Percentiles rank a stretch among this genome's conserved stretches.
These are phyloP conservation scores for Achlya flavicornis DNA, from an alignment of 2,888 invertebrate species.

Conservation along the genomic window DNA sequence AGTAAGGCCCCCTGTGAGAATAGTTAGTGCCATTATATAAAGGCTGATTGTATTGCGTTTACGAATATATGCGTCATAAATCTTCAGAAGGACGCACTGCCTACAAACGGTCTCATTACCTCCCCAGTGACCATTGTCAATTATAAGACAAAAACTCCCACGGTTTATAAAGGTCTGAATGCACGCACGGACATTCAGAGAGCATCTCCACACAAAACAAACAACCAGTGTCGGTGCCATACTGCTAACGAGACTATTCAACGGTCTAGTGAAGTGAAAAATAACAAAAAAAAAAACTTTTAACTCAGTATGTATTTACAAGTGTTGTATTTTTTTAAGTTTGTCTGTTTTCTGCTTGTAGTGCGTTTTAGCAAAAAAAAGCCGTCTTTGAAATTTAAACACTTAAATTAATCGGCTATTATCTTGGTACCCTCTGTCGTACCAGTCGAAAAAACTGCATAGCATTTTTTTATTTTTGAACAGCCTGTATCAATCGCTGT, in stretches of 20 bases:
- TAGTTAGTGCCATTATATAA: slow-evolving; percentile 9
- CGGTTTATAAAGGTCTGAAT: slow-evolving; percentile 79
- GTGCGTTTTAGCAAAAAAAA: no score
- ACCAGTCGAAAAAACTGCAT: no score
- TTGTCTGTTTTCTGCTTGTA: no score
- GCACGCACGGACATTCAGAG: slow-evolving; percentile 71
- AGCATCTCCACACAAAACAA: slow-evolving; percentile 69
- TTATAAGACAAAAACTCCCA: slow-evolving; percentile 81
- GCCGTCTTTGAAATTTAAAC: no score
- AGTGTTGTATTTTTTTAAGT: neutral
- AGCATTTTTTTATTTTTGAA: no score
- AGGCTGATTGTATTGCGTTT: slow-evolving; percentile 56
- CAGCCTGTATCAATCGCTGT: no score
- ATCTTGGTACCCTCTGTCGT: no score
- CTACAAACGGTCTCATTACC: slow-evolving; percentile 81
- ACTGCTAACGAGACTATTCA: slow-evolving; percentile 32
- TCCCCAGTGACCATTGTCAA: slow-evolving; percentile 78
- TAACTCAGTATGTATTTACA: neutral
- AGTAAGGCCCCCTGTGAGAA: slow-evolving; percentile 14
- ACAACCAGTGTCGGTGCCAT: slow-evolving; percentile 58
- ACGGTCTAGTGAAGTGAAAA: neutral
- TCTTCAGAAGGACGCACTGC: slow-evolving; percentile 77
- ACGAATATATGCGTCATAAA: slow-evolving; percentile 67
- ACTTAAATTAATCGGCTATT: no score
- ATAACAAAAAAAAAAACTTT: neutral